Conservation (phyloP, 2,888 invertebrate species). For the Pediacus dermestoides region DNA sequence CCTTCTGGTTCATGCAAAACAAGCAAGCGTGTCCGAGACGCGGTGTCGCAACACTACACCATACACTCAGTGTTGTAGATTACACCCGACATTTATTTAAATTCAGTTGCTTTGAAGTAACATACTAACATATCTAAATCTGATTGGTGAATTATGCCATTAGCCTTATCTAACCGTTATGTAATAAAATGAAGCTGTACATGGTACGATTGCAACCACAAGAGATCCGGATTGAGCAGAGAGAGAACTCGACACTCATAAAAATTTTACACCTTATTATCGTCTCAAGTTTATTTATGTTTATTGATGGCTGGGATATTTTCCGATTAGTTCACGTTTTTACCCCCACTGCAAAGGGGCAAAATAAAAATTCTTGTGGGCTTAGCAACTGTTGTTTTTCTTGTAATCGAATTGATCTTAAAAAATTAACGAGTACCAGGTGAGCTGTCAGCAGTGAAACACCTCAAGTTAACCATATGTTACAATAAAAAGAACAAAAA, state of each 20-base stretch:
- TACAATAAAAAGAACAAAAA: constrained; percentile 8
- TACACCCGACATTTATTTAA: constrained; percentile 27
- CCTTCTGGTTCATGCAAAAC: constrained; percentile 11
- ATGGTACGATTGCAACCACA: too few species aligned
- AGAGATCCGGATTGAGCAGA: too few species aligned
- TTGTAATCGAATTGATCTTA: too few species aligned
- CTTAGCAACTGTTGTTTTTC: too few species aligned
- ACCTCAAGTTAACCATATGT: constrained; percentile 24
- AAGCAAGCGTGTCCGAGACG: constrained; percentile 12
- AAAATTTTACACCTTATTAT: too few species aligned
- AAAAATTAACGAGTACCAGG: constrained; percentile 23
- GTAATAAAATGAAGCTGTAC: constrained; percentile 17
- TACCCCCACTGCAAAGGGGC: too few species aligned
- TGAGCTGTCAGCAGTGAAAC: constrained; percentile 25
- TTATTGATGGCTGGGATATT: too few species aligned
- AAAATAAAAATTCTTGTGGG: too few species aligned
- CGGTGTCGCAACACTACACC: constrained; percentile 18
- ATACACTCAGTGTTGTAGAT: constrained; percentile 15
- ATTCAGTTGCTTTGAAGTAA: constrained; percentile 25
- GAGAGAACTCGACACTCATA: too few species aligned
- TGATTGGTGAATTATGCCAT: constrained; percentile 26
- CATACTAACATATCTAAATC: constrained; percentile 25
- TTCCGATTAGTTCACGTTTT: too few species aligned
- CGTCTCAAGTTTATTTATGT: too few species aligned
- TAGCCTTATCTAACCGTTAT: constrained; percentile 21